phyloP scores from a whole-genome alignment of 2,888 invertebrate species.

The Hyposoter didymator region DNA sequence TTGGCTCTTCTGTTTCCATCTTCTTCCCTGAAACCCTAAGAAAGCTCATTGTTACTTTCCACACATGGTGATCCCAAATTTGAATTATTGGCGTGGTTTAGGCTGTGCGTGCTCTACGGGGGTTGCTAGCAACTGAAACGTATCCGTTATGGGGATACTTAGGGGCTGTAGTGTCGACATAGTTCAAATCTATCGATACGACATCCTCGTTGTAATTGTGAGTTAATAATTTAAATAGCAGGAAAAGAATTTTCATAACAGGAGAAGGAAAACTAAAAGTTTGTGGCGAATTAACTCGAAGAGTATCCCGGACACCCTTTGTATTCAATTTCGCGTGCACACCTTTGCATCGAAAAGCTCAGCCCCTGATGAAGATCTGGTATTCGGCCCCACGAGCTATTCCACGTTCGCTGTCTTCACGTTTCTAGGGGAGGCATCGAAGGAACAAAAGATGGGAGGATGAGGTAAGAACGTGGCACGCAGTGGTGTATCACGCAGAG shows the following conservation, averaged over 20 bases:
- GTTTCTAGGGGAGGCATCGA: conserved; percentile 25
- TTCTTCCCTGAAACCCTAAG: neutral
- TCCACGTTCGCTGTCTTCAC: conserved; percentile 50
- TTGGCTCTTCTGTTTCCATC: conserved; percentile 15
- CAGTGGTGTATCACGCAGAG: conserved; percentile 47
- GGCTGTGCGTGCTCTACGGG: neutral
- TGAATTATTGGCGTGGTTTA: neutral
- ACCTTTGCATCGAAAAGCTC: conserved; percentile 57
- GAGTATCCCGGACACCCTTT: conserved; percentile 11
- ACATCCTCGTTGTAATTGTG: neutral
- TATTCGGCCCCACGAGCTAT: conserved; percentile 44
- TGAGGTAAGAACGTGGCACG: conserved; percentile 15
- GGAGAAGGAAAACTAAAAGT: neutral
- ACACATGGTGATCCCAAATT: conserved; percentile 5
- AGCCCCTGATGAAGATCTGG: conserved; percentile 76
- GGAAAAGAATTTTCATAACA: neutral
- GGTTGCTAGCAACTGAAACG: neutral
- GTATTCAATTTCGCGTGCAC: conserved; percentile 34
- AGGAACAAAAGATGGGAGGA: conserved; percentile 57
- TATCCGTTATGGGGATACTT: neutral
- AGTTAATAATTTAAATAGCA: neutral
- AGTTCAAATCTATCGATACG: neutral
- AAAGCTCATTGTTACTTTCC: conserved; percentile 12
- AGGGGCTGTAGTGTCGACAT: neutral
- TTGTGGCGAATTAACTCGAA: neutral